These are phyloP conservation scores for Iphiclides podalirius DNA, from an alignment of 2,888 invertebrate genomes.

Conservation along the genomic window DNA sequence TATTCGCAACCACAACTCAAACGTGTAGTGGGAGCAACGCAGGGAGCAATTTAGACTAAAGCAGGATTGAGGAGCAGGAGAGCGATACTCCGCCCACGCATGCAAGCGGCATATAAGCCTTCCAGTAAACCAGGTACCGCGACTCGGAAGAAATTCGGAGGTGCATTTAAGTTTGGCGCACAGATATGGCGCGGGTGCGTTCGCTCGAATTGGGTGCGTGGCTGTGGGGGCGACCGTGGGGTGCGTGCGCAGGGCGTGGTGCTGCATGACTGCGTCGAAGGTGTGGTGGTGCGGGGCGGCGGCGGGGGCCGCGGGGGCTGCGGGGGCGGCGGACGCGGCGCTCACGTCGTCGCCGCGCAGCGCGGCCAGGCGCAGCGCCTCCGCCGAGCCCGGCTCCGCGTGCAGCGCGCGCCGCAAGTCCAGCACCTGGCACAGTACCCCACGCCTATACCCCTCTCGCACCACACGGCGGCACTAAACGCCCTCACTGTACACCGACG, in stretches of 20 bases:
- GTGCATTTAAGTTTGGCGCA: not conserved
- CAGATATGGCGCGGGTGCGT: not conserved
- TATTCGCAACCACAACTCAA: no score
- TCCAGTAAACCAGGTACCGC: no score
- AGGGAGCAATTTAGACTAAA: no score
- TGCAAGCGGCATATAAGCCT: no score
- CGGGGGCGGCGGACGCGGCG: constrained; percentile 73
- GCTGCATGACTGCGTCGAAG: constrained; percentile 79
- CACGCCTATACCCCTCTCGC: constrained; percentile 32
- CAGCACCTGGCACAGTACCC: constrained; percentile 83
- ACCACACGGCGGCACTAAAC: not conserved
- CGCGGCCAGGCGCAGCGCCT: constrained; percentile 77
- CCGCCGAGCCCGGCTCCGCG: constrained; percentile 83
- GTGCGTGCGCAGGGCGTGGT: constrained; percentile 75
- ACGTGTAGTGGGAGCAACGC: no score
- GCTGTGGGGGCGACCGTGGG: constrained; percentile 46
- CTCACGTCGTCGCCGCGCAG: constrained; percentile 78
- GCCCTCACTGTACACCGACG: not conserved
- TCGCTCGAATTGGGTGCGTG: not conserved
- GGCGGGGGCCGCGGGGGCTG: constrained; percentile 80
- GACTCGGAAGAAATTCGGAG: no score
- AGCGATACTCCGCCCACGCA: no score
- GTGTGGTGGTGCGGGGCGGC: constrained; percentile 73
- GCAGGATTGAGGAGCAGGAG: no score
- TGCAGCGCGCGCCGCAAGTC: constrained; percentile 90